Percentiles rank a stretch among this genome's conserved stretches.
These are phyloP conservation scores for Xylota sylvarum DNA, from an alignment of 2,888 invertebrate genomes.

Conservation along the genomic window DNA sequence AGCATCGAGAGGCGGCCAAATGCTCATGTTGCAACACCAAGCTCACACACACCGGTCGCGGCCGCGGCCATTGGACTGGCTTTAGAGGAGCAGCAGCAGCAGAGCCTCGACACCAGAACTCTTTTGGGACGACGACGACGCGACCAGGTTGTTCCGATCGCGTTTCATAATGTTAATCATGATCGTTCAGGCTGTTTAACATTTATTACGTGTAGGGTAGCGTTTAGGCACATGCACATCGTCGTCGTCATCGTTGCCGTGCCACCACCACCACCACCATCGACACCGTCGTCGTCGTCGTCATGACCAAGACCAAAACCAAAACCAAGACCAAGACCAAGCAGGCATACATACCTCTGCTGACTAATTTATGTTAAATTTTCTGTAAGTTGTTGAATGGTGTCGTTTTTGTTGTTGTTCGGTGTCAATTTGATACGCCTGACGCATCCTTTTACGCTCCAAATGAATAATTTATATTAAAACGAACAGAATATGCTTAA, in stretches of 20 bases:
- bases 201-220: slow-evolving; percentile 77
- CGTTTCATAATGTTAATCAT: slow-evolving; percentile 77
- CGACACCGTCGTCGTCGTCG: not conserved
- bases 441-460: slow-evolving; percentile 46
- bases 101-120: slow-evolving; percentile 8
- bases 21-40: slow-evolving; percentile 74
- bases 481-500: slow-evolving; percentile 21
- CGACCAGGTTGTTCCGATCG: slow-evolving; percentile 72
- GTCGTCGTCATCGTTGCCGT: not conserved
- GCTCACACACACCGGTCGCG: slow-evolving; percentile 3
- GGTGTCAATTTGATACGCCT: slow-evolving; percentile 59
- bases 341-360: slow-evolving; percentile 32
- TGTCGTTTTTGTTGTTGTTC: slow-evolving; percentile 72
- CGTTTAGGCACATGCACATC: slow-evolving; percentile 70
- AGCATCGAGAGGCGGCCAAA: slow-evolving; percentile 74
- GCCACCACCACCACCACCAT: not conserved
- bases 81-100: slow-evolving; percentile 9
- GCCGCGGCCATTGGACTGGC: too few relatives aligned
- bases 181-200: slow-evolving; percentile 75
- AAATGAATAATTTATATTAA: slow-evolving; percentile 70
- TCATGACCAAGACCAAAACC: slow-evolving; percentile 2
- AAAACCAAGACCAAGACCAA: not conserved
- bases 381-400: slow-evolving; percentile 72
- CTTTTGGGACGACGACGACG: slow-evolving; percentile 23
- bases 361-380: slow-evolving; percentile 75